phyloP scores from a whole-genome alignment of 2,113 vertebrate genomes.

The Callionymus lyra region DNA sequence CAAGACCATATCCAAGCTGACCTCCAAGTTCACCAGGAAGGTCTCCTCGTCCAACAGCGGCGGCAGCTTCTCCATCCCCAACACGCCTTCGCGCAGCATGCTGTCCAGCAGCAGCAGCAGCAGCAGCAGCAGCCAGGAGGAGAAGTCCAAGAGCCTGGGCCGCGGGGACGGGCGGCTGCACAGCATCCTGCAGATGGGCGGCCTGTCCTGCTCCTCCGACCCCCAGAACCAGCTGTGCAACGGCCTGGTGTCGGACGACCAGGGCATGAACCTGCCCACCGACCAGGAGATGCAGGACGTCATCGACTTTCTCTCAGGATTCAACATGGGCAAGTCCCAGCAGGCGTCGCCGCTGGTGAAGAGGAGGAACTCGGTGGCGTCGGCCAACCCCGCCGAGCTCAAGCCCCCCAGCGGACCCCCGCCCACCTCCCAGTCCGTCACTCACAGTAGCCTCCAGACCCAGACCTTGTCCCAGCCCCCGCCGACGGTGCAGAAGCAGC shows the following conservation, averaged over 20 bases:
- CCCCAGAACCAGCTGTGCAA: slow-evolving; percentile 69
- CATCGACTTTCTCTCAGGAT: slow-evolving; percentile 97
- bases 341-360: slow-evolving; percentile 88
- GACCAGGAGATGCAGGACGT: slow-evolving; percentile 99
- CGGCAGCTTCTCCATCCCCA: slow-evolving; percentile 86
- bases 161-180: slow-evolving; percentile 72
- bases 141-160: slow-evolving; percentile 75
- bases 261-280: slow-evolving; percentile 94
- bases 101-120: slow-evolving; percentile 65
- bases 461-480: slow-evolving; percentile 51
- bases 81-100: slow-evolving; percentile 80
- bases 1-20: slow-evolving; percentile 95
- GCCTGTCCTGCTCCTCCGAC: slow-evolving; percentile 70
- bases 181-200: slow-evolving; percentile 77
- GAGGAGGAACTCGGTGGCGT: slow-evolving; percentile 85
- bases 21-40: slow-evolving; percentile 96
- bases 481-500: slow-evolving; percentile 44
- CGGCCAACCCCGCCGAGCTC: slow-evolving; percentile 77
- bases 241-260: slow-evolving; percentile 79
- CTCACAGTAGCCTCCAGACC: slow-evolving; percentile 72
- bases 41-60: slow-evolving; percentile 75
- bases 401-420: slow-evolving; percentile 73
- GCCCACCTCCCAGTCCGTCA: slow-evolving; percentile 66
- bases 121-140: slow-evolving; percentile 74
- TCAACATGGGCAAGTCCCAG: slow-evolving; percentile 97